Evolutionary conservation across 2,888 invertebrate species (phyloP), one percentile per base, ranked within the genome.

Genomic region (Polyommatus icarus): DNA sequence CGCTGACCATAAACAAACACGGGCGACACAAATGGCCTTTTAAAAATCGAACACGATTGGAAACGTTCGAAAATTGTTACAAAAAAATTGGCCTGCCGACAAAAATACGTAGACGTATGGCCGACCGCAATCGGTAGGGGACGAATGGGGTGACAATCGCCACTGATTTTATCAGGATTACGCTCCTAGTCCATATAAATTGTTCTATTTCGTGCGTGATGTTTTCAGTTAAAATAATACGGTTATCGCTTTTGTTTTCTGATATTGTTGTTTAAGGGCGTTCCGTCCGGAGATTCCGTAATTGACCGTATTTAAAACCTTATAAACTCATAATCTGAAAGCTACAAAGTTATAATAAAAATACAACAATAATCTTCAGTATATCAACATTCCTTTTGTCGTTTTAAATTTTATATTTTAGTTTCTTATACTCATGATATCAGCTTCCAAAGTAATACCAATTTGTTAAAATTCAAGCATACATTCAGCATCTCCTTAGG

Each of bases 21-120:
- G 86, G 85, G 83, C 84, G 87, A 86, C 86, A 80, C 84, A 84
- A 88, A 88, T 86, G 86, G 87, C 83, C 85, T 81, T 89, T 88
- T 88, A 87, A 89, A 88, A 84, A 85, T 83, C 82, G 81, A 80
- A 80, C 83, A 81, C 83, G 84, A 85, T 84, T 81, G 84, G 85
- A 85, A 86, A 85, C 85, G 84, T 84, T 78, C 86, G 86, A 85
- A 81, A 81, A 81, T 79, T 80, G 80, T 80, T 79, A 78, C 80
- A 81, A 83, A 83, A 67, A 83, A 83, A 83, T 80, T 81, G 76
- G 81, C 80, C 80, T 79, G 81, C 80, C 81, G 79, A 81, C 82
- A 84, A 83, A 83, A 84, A 82, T 83, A 78, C 80, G 81, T 81
- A 84, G 84, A 84, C 81, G 82, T 81, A 83, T 85, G 82, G 83